Percentiles rank a stretch among this genome's conserved stretches.
These are phyloP conservation scores for Hypanus sabinus DNA, from an alignment of 2,113 vertebrate species.

Conservation along the genomic window DNA sequence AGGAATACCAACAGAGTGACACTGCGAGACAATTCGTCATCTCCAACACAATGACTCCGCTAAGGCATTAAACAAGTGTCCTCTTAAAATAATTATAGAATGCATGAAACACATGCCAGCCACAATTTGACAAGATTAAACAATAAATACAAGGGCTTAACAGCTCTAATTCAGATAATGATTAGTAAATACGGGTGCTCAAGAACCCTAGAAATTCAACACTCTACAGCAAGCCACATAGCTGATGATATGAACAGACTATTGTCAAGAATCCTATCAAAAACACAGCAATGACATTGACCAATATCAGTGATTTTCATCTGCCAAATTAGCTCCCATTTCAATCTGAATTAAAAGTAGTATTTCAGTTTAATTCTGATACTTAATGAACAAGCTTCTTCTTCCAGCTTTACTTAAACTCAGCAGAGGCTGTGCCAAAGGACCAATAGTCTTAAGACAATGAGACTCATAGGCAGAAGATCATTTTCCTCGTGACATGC, in stretches of 20 bases:
- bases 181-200: too few relatives aligned
- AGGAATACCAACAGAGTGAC: too few relatives aligned
- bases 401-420: conserved; percentile 31
- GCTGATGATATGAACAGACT: neutral
- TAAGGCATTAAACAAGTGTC: too few relatives aligned
- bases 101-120: too few relatives aligned
- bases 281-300: neutral
- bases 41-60: too few relatives aligned
- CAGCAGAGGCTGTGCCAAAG: neutral
- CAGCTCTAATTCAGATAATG: too few relatives aligned
- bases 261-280: neutral
- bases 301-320: neutral
- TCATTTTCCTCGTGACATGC: neutral
- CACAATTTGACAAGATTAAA: too few relatives aligned
- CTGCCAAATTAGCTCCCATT: neutral
- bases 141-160: too few relatives aligned
- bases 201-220: too few relatives aligned
- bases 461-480: neutral
- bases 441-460: neutral
- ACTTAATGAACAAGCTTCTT: neutral
- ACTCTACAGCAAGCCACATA: too few relatives aligned
- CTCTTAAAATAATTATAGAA: too few relatives aligned
- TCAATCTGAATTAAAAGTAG: neutral
- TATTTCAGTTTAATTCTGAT: neutral
- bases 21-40: too few relatives aligned